Evolutionary conservation across 2,888 invertebrate species (phyloP).

Genomic region (Hermaeophaga mercurialis): DNA sequence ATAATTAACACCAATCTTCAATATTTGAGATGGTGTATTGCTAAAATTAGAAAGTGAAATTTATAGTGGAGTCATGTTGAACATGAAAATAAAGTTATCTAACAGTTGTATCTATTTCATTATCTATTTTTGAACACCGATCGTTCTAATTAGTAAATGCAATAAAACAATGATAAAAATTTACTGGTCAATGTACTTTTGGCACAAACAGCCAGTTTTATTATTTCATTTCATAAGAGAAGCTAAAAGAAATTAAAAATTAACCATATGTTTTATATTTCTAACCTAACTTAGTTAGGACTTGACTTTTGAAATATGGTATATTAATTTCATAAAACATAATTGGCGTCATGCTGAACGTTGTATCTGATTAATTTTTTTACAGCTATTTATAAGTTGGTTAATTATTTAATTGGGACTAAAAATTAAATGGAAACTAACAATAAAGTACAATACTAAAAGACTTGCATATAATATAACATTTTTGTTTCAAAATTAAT

Average conservation of each 20-base stretch:
- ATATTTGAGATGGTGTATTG: conserved; percentile 5
- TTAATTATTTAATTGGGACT: conserved; percentile 3
- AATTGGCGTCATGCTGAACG: too few relatives aligned
- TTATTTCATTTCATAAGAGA: too few relatives aligned
- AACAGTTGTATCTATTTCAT: not conserved
- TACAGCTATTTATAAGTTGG: conserved; percentile 1
- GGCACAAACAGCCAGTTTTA: too few relatives aligned
- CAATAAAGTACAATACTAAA: conserved; percentile 4
- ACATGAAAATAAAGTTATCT: not conserved
- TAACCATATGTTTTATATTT: too few relatives aligned
- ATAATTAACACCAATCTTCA: not conserved
- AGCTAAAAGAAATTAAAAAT: too few relatives aligned
- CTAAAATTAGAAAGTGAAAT: conserved; percentile 13
- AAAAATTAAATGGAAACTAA: not conserved
- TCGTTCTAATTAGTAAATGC: not conserved
- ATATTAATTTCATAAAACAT: too few relatives aligned
- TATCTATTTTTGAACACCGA: not conserved
- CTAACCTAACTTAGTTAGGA: too few relatives aligned
- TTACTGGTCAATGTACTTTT: too few relatives aligned
- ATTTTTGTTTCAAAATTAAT: too few relatives aligned
- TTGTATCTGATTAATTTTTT: too few relatives aligned
- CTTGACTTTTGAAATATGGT: too few relatives aligned
- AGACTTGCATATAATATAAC: too few relatives aligned
- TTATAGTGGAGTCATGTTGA: not conserved
- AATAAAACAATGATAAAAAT: not conserved